phyloP scores from a whole-genome alignment of 2,113 vertebrate genomes.

The Lontra canadensis region DNA sequence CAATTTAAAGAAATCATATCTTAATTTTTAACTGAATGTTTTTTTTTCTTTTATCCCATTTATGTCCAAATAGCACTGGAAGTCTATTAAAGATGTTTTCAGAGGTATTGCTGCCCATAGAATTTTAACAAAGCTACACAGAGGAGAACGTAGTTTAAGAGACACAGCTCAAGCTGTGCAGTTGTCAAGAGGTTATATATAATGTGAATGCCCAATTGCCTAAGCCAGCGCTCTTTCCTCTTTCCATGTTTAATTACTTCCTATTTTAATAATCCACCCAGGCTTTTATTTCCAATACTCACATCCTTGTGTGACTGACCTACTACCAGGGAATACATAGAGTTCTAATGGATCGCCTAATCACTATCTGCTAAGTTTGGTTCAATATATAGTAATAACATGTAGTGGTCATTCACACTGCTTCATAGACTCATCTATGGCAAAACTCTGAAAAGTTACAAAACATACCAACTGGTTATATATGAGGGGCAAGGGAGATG shows the following conservation, averaged over 20 bases:
- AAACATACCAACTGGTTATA: not conserved
- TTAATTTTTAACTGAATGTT: not conserved
- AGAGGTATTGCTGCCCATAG: not conserved
- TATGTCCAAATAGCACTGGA: not conserved
- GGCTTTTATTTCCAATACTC: not conserved
- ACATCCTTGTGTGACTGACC: not conserved
- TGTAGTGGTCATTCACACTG: not conserved
- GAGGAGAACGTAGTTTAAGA: not conserved
- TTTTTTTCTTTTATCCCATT: not conserved
- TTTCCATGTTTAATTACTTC: not conserved
- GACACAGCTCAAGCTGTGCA: not conserved
- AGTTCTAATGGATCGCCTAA: not conserved
- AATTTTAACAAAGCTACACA: not conserved
- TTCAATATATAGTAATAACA: not conserved
- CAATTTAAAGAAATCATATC: not conserved
- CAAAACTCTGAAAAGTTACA: not conserved
- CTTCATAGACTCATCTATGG: not conserved
- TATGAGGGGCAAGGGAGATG: not conserved
- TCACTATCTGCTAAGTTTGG: not conserved
- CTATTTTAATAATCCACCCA: not conserved
- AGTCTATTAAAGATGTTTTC: not conserved
- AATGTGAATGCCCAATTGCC: accelerated
- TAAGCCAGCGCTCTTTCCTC: not conserved
- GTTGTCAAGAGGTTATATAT: not conserved
- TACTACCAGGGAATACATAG: not conserved